Conservation (phyloP, 2,797 vertebrate species). For the Uromys caudimaculatus region DNA sequence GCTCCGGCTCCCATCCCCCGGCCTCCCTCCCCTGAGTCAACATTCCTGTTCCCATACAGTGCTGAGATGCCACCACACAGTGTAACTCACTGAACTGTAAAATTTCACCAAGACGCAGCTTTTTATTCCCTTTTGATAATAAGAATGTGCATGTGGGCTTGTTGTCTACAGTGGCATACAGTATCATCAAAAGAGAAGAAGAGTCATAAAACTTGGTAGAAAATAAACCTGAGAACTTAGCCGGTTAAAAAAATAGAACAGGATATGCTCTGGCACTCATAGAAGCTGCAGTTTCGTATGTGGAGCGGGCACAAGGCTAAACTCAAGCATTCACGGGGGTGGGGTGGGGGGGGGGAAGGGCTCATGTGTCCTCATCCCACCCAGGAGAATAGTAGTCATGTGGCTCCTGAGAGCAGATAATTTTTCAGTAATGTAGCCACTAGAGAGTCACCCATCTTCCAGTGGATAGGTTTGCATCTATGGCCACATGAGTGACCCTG, state of each 20-base stretch:
- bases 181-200: not conserved
- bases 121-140: not conserved
- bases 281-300: not conserved
- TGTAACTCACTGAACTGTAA: not conserved
- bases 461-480: not conserved
- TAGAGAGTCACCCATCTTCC: not conserved
- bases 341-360: too few species aligned
- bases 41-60: not conserved
- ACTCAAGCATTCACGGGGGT: not conserved
- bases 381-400: not conserved
- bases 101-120: not conserved
- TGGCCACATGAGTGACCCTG: not conserved
- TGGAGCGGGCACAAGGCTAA: not conserved
- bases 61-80: not conserved
- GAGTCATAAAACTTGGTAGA: not conserved
- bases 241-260: not conserved
- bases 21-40: not conserved
- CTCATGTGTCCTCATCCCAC: too few species aligned
- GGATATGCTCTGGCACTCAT: not conserved
- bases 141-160: not conserved
- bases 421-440: not conserved
- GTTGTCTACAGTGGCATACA: not conserved
- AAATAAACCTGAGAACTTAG: not conserved
- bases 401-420: not conserved
- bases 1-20: too few species aligned